These are phyloP conservation scores for Trichosurus vulpecula DNA, from an alignment of 2,797 vertebrate genomes.

Conservation along the genomic window DNA sequence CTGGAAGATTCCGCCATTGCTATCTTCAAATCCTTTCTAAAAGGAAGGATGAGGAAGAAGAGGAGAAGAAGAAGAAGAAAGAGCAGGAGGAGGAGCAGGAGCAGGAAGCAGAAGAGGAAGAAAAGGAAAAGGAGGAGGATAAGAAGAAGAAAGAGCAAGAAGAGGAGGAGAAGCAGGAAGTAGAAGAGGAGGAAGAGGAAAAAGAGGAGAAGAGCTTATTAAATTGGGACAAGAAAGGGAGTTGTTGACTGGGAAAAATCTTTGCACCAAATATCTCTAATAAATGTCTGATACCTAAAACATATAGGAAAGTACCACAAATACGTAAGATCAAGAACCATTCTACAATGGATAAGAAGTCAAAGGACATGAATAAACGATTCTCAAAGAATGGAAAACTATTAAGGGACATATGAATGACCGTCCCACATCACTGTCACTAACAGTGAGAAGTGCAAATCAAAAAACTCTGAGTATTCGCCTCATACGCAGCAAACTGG, in stretches of 20 bases:
- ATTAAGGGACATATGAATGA: not conserved
- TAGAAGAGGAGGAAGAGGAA: not conserved
- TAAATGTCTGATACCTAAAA: not conserved
- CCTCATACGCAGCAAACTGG: not conserved
- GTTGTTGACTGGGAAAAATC: not conserved
- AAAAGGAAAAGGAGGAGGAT: not conserved
- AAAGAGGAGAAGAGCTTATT: not conserved
- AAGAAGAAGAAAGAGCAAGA: no score
- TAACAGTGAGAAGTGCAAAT: not conserved
- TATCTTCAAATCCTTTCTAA: slow-evolving; percentile 68
- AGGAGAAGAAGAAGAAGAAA: not conserved
- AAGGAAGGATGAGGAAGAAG: not conserved
- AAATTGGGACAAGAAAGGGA: not conserved
- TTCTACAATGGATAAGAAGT: not conserved
- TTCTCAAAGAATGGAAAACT: not conserved
- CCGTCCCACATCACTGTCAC: not conserved
- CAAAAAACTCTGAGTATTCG: not conserved
- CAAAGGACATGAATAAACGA: not conserved
- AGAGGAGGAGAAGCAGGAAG: not conserved
- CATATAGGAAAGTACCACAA: not conserved
- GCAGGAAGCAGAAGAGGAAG: not conserved
- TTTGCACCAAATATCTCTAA: not conserved
- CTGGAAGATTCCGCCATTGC: slow-evolving; percentile 93
- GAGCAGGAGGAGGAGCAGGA: not conserved
- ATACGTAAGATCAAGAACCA: not conserved